Percentiles rank a stretch among this genome's conserved stretches.
Conservation (phyloP, 2,113 vertebrate genomes). For the Atlantisia rogersi region DNA sequence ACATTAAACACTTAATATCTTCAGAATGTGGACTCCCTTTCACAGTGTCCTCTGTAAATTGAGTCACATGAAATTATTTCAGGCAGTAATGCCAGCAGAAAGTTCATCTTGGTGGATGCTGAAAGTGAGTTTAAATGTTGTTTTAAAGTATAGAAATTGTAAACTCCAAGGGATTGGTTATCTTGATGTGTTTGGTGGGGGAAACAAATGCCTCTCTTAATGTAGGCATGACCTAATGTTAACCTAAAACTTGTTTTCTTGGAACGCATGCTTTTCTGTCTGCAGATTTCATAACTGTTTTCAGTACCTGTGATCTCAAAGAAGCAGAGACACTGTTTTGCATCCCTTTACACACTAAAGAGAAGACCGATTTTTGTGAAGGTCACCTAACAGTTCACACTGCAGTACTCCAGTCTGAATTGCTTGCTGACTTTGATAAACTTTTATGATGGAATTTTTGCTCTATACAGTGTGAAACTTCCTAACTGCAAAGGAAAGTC, state of each 20-base stretch:
- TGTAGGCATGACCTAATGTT: neutral
- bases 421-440: neutral
- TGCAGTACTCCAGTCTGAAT: neutral
- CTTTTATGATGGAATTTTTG: neutral
- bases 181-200: neutral
- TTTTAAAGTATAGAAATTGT: neutral
- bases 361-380: neutral
- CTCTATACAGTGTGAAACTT: neutral
- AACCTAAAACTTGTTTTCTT: neutral
- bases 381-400: neutral
- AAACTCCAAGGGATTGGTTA: neutral
- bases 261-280: neutral
- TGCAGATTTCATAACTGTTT: neutral
- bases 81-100: conserved; percentile 9
- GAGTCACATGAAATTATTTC: conserved; percentile 58
- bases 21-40: conserved; percentile 43
- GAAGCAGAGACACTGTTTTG: neutral
- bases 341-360: neutral
- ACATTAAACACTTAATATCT: conserved; percentile 68
- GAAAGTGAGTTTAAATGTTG: conserved; percentile 1
- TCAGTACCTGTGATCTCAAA: neutral
- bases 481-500: neutral
- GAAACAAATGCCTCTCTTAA: neutral
- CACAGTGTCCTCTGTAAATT: conserved; percentile 35
- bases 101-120: neutral